Evolutionary conservation across 2,113 vertebrate species (phyloP).

Genomic region (Melanocharis versteri): DNA sequence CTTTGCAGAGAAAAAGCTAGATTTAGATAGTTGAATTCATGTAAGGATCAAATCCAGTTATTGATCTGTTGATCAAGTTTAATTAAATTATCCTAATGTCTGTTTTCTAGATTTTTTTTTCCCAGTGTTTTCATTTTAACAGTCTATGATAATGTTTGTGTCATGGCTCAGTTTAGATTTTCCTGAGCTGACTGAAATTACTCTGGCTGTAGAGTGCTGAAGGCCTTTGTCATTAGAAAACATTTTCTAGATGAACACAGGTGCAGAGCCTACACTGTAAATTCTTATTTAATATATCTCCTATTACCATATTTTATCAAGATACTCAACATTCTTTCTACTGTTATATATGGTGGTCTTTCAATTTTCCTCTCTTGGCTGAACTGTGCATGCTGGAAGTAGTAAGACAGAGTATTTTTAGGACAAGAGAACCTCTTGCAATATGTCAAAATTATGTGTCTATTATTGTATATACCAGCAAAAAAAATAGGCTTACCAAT

Average conservation of each 20-base stretch:
- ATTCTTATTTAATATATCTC: neutral
- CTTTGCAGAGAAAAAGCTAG: neutral
- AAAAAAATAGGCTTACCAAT: neutral
- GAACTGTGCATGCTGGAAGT: neutral
- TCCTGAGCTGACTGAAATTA: constrained; percentile 17
- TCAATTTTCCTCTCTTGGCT: neutral
- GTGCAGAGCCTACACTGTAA: neutral
- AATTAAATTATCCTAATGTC: constrained; percentile 16
- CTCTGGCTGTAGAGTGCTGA: neutral
- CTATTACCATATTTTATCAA: neutral
- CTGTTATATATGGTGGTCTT: neutral
- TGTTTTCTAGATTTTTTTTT: neutral
- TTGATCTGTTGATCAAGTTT: neutral
- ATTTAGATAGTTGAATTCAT: neutral
- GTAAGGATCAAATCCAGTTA: neutral
- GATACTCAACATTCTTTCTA: neutral
- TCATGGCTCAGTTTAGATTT: constrained; percentile 37
- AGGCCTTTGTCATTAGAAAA: neutral
- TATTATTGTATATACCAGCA: neutral
- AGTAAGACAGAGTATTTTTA: neutral
- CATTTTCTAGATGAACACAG: constrained; percentile 16
- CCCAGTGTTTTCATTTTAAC: neutral
- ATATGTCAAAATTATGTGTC: neutral
- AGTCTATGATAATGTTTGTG: neutral
- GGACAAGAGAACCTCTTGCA: neutral